Conservation (phyloP, 2,797 vertebrate species). For the Sphenopsis melanotis region DNA sequence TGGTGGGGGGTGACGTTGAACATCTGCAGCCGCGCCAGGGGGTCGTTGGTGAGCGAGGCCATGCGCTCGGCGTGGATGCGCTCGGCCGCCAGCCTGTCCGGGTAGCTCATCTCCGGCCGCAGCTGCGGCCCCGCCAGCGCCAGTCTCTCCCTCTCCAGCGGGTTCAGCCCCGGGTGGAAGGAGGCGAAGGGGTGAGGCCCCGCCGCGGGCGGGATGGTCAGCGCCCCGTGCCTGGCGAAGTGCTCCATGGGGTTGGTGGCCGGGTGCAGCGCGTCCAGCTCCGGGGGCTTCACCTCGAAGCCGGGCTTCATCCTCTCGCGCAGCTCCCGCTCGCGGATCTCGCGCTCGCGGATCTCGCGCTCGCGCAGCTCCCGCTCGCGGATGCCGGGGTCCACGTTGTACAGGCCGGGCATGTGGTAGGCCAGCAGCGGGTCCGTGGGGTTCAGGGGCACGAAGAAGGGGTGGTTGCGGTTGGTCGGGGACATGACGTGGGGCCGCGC, state of each 20-base stretch:
- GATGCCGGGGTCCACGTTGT: slow-evolving; percentile 92
- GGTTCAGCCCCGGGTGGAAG: slow-evolving; percentile 95
- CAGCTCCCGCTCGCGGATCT: slow-evolving; percentile 92
- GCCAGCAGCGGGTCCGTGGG: slow-evolving; percentile 91
- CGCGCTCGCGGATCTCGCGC: slow-evolving; percentile 89
- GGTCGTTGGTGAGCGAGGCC: slow-evolving; percentile 95
- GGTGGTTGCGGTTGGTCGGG: slow-evolving; percentile 95
- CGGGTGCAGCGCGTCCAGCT: slow-evolving; percentile 92
- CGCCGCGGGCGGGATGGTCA: slow-evolving; percentile 88
- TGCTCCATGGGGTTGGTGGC: slow-evolving; percentile 99
- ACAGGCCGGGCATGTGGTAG: slow-evolving; percentile 95
- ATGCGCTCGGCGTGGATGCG: slow-evolving; percentile 95
- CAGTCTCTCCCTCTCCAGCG: slow-evolving; percentile 92
- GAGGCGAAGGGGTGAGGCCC: slow-evolving; percentile 93
- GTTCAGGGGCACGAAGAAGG: slow-evolving; percentile 97
- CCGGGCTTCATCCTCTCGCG: slow-evolving; percentile 97
- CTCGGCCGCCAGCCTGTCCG: slow-evolving; percentile 93
- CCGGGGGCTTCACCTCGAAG: slow-evolving; percentile 97
- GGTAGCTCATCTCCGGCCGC: slow-evolving; percentile 96
- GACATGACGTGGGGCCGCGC: slow-evolving; percentile 99
- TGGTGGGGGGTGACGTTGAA: slow-evolving; percentile 99
- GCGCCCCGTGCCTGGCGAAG: slow-evolving; percentile 94
- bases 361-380: slow-evolving; percentile 93
- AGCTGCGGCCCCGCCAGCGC: slow-evolving; percentile 92
- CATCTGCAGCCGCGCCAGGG: slow-evolving; percentile 97